Percentiles rank a stretch among this genome's conserved stretches.
phyloP scores from a whole-genome alignment of 2,888 invertebrate species.

The Syritta pipiens region DNA sequence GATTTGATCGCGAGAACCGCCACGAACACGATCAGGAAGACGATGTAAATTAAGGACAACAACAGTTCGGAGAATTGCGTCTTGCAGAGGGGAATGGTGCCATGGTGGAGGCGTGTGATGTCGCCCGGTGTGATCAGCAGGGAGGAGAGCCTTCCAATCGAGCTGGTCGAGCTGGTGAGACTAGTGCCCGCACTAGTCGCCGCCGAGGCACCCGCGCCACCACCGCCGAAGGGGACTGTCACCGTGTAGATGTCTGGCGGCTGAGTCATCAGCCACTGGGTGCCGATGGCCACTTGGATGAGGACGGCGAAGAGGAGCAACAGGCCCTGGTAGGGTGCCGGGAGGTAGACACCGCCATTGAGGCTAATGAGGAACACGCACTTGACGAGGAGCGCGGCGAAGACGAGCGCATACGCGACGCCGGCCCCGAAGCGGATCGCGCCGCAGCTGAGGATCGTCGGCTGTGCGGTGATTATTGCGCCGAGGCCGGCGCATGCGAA shows the following conservation, averaged over 20 bases:
- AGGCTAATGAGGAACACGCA: slow-evolving; percentile 95
- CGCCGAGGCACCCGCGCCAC: slow-evolving; percentile 57
- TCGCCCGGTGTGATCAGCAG: slow-evolving; percentile 70
- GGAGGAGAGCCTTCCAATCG: slow-evolving; percentile 59
- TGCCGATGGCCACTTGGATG: slow-evolving; percentile 92
- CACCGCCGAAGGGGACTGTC: slow-evolving; percentile 76
- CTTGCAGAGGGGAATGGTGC: slow-evolving; percentile 82
- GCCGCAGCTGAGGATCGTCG: slow-evolving; percentile 89
- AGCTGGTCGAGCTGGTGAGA: slow-evolving; percentile 28
- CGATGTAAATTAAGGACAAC: slow-evolving; percentile 89
- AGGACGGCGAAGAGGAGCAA: slow-evolving; percentile 93
- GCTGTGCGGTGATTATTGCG: slow-evolving; percentile 88
- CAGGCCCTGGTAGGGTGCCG: slow-evolving; percentile 94
- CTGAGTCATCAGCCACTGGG: slow-evolving; percentile 90
- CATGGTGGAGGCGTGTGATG: slow-evolving; percentile 75
- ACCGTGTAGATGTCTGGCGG: slow-evolving; percentile 84
- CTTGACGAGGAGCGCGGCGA: slow-evolving; percentile 94
- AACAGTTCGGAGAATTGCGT: slow-evolving; percentile 86
- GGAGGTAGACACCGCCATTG: slow-evolving; percentile 94
- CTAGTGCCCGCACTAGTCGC: slow-evolving; percentile 72
- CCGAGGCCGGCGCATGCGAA: slow-evolving; percentile 90
- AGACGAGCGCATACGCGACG: slow-evolving; percentile 90
- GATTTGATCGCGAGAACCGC: slow-evolving; percentile 91
- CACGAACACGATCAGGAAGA: slow-evolving; percentile 91
- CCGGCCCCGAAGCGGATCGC: slow-evolving; percentile 91